phyloP scores from a whole-genome alignment of 1,140 invertebrate species.

The Procambarus clarkii region DNA sequence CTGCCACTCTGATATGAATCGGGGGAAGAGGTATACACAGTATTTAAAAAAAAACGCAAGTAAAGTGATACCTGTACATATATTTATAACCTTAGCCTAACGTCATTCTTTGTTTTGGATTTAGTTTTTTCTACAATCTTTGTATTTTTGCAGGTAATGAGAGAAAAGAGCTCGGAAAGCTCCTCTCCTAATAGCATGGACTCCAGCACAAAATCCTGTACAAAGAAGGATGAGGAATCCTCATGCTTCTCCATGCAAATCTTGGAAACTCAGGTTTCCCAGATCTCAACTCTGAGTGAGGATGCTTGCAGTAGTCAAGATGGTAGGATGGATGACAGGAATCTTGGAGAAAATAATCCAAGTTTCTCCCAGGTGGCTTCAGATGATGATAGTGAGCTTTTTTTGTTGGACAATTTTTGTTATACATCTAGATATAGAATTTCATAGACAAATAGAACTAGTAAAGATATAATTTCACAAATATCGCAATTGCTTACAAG shows the following conservation, averaged over 20 bases:
- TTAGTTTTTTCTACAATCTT: neutral
- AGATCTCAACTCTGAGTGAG: conserved; percentile 29
- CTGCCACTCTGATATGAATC: neutral
- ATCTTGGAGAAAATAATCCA: conserved; percentile 53
- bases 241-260: neutral
- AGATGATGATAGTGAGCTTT: conserved; percentile 61
- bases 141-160: conserved; percentile 74
- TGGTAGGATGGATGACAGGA: conserved; percentile 35
- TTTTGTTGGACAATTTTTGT: neutral
- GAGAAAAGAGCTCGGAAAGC: conserved; percentile 75
- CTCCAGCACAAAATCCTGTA: neutral
- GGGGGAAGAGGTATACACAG: neutral
- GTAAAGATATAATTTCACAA: too few species aligned
- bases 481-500: too few species aligned
- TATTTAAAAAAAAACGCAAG: neutral
- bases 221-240: conserved; percentile 27
- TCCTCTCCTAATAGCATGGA: conserved; percentile 45
- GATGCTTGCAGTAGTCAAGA: neutral
- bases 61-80: neutral
- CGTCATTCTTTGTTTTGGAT: neutral
- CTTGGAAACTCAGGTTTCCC: conserved; percentile 2
- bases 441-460: too few species aligned
- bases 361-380: conserved; percentile 38
- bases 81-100: neutral
- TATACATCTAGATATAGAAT: too few species aligned